Base-by-base conservation (phyloP, 2,888 invertebrate genomes). In the Bruchidius siliquastri region DNA sequence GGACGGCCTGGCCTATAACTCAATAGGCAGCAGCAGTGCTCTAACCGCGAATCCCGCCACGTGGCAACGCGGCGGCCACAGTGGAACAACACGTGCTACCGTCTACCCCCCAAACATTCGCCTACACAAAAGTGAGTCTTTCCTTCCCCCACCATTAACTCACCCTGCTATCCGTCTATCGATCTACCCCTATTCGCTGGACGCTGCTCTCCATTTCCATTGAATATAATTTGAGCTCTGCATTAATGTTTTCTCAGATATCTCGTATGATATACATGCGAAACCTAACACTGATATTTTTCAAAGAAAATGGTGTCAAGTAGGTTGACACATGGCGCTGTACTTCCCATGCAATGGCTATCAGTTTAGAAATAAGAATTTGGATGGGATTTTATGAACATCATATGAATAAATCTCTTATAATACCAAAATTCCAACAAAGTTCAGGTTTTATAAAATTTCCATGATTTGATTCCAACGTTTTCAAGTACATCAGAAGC, bases 71-170 rank as follows among this genome's bases (percentile, higher is more conserved):
- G 18, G 49, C 49, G 49, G 13, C 49, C 49, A 8, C 18, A 3
- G 18, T 49, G 6, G 49, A 13, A 49, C 49, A 49, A 13, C 49
- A 49, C 21, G 68, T 68, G 68, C 21, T 79, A 79, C 78, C 82
- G 79, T 80, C 82, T 81, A 81, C 81, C 82, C 82, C 83, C 79
- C 73, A 83, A 83, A 83, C 83, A 80, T 77, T 79, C 83, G 81
- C 84, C 83, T 82, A 84, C 83, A 82, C 82, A 84, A 84, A 84
- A 83, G 82, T 84, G 83, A 82, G 81, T 82, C 81, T 80, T 82
- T 83, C 84, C 82, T 80, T 79, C 80, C 80, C 81, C 79, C 81
- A 78, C 78, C 78, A 76, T 1, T 13, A 1, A 13, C 1, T 13
- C 13, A 49, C 18, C 79, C 73, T 73, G 74, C 69, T 75, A 73